Evolutionary conservation across 2,797 vertebrate species (phyloP).

Genomic region (Rachycentron canadum): DNA sequence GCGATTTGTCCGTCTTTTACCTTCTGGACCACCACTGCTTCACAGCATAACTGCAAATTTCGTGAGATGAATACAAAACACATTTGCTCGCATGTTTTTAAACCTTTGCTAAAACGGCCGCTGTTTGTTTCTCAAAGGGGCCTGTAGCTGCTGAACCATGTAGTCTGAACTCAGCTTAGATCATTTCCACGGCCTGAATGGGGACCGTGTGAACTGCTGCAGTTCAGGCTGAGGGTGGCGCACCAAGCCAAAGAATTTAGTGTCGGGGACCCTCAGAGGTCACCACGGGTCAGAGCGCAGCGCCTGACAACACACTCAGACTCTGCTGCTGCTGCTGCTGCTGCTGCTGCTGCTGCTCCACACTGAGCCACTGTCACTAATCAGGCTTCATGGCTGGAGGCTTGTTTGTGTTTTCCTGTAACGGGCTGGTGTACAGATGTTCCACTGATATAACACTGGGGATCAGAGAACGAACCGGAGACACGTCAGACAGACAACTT

Average conservation of each 20-base stretch:
- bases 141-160: slow-evolving; percentile 47
- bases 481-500: neutral
- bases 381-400: slow-evolving; percentile 37
- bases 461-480: neutral
- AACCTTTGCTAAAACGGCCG: neutral
- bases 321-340: slow-evolving; percentile 29
- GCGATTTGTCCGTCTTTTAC: neutral
- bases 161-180: slow-evolving; percentile 46
- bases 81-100: neutral
- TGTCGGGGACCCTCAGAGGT: slow-evolving; percentile 73
- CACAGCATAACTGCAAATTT: rapidly evolving
- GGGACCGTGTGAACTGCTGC: slow-evolving; percentile 82
- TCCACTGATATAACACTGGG: neutral
- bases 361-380: slow-evolving; percentile 31
- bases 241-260: slow-evolving; percentile 81
- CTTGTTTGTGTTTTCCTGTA: slow-evolving; percentile 29
- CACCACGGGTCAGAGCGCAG: slow-evolving; percentile 83
- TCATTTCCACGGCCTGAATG: slow-evolving; percentile 49
- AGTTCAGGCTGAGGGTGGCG: slow-evolving; percentile 84
- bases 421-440: neutral
- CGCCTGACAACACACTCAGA: slow-evolving; percentile 78
- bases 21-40: too few species aligned
- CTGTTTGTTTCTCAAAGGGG: slow-evolving; percentile 34
- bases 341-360: neutral
- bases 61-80: neutral